Evolutionary conservation across 2,888 invertebrate species (phyloP).

Genomic region (Aphidoletes aphidimyza): DNA sequence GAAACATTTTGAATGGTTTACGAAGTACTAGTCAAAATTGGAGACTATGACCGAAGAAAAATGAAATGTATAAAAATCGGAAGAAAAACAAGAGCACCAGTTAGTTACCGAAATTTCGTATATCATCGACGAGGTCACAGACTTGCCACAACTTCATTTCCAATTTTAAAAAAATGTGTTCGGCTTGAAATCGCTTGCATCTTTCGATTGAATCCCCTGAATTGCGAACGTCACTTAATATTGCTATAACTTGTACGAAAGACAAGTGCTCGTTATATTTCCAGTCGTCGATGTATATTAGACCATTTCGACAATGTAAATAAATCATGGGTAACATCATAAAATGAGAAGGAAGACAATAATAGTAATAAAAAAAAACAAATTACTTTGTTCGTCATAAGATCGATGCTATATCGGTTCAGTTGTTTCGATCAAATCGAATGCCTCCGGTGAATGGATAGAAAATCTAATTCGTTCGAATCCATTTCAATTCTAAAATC

Average conservation of each 20-base stretch:
- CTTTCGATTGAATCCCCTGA: neutral
- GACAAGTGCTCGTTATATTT: neutral
- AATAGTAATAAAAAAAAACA: neutral
- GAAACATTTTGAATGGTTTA: neutral
- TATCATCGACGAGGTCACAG: slow-evolving; percentile 42
- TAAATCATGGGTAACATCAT: slow-evolving; percentile 48
- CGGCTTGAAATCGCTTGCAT: neutral
- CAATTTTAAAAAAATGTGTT: neutral
- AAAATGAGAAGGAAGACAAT: neutral
- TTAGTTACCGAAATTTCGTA: slow-evolving; percentile 27
- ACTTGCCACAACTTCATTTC: neutral
- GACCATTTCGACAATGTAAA: slow-evolving; percentile 21
- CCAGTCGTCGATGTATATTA: neutral
- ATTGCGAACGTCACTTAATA: neutral
- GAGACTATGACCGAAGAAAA: neutral
- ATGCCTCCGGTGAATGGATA: slow-evolving; percentile 41
- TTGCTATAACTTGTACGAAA: neutral
- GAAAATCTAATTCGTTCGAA: slow-evolving; percentile 25
- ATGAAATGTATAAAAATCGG: slow-evolving; percentile 24
- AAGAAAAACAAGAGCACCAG: slow-evolving; percentile 48
- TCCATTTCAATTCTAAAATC: neutral
- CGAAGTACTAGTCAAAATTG: neutral
- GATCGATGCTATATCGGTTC: neutral
- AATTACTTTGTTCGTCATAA: neutral
- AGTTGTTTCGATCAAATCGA: slow-evolving; percentile 25